Base-by-base conservation (phyloP, 2,797 vertebrate species). In the Distichodus sexfasciatus region DNA sequence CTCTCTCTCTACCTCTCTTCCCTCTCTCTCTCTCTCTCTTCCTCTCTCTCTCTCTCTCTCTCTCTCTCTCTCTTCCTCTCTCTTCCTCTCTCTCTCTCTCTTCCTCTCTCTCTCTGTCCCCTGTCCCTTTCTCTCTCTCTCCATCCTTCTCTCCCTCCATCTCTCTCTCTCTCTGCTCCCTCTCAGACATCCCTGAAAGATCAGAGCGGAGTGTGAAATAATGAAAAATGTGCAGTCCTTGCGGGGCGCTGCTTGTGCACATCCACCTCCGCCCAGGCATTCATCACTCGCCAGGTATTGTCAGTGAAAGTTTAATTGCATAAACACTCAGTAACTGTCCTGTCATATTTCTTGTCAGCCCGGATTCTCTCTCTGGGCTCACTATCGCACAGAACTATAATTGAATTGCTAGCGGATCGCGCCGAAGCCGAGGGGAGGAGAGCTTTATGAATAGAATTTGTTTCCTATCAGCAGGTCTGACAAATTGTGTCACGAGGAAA, bases 301-400 rank as follows among this genome's bases (percentile, higher is more conserved):
- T 93, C 93, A 94, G 91, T 86, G 92, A 95, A 94, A 94, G 94
- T 96, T 96, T 95, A 96, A 95, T 94, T 96, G 94, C 94, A 95
- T 96, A 96, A 96, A 96, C 94, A 96, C 93, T 94, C 92, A 94
- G 93, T 96, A 95, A 96, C 92, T 93, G 94, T 95, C 92, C 94
- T 95, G 95, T 97, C 94, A 96, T 94, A 94, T 96, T 94, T 94
- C 92, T 94, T 94, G 93, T 95, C 93, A 94, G 93, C 89, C 88
- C 83, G 88, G 92, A 92, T 92, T 93, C 92, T 91, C 93, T 93
- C 92, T 91, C 93, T 36, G 88, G 89, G 90, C 92, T 95, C 92
- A 92, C 95, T 96, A 95, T 98, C 94, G 92, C 92, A 90, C 91
- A 92, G 92, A 88, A 92, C 93, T 94, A 92, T 97, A 97, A 97